Base-by-base conservation (phyloP, 30 jellyfish, hydroid and myxozoan genomes). In the Mastigias papua region DNA sequence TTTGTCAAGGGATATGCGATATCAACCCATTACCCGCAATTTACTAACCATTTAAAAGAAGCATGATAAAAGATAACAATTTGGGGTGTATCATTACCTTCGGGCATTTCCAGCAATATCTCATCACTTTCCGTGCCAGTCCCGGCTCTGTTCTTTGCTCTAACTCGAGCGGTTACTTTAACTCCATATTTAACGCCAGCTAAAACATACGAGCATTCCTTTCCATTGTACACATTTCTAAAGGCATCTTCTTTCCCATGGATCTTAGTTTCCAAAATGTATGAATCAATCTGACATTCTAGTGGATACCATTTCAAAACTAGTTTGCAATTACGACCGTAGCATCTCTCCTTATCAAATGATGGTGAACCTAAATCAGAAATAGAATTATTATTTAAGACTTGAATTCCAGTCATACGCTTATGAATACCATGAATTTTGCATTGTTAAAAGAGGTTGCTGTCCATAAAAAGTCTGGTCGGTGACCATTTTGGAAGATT, bases 111-210 rank as follows among this genome's bases (percentile, higher is more conserved):
- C 1, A 86, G 34, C 31, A 15, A 11, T 27, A 86, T 20, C 5
- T 65, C 83, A 16, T 73, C 77, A 35, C 95, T 76, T 4, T 16
- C 31, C 34, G 66, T 34, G 0, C 97, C 97, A 23, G 31, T 71
- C 5, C 97, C 97, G 25, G 97, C 91, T 32, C 73, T 60, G 46
- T 89, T 89, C 48, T 51, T 23, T 15, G 97, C 92, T 34, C 46
- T 65, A 25, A 89, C 50, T 34, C 92, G 86, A 33, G 69, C 82
- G 0, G 29, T 20, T 15, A 78, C 61, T 21, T 34, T 54, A 11
- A 28, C 76, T 25, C 90, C 89, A 72, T 89, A 89, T 20, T 23
- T 67, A 27, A 81, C 57, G 2, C 60, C 89, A 21, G 33, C 57
- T 48, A 80, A 1, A 21, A 34, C 42, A 69, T 67, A 58, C 9